Percentiles rank a stretch among this genome's conserved stretches.
Conservation (phyloP, 92 coral and sea anemone species). For the Bergia puertoricense region DNA sequence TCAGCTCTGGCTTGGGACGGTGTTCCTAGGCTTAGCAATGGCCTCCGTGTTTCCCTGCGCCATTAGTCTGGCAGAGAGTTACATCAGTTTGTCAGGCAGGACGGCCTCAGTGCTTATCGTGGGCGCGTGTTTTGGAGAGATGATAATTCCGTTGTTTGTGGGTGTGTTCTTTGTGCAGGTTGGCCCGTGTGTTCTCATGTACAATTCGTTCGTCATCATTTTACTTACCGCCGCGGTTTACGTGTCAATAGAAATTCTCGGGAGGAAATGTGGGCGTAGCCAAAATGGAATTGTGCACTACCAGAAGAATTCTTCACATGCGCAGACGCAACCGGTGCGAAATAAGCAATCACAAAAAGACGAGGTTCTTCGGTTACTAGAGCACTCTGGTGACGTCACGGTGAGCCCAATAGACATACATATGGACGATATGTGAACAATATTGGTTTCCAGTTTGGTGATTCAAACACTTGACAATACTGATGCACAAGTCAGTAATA, state of each 20-base stretch:
- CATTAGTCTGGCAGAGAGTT: constrained; percentile 81
- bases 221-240: constrained; percentile 48
- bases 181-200: constrained; percentile 82
- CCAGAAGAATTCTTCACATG: constrained; percentile 23
- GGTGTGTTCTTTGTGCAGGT: constrained; percentile 69
- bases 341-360: constrained; percentile 11
- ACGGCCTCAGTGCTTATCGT: constrained; percentile 85
- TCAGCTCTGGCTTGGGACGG: constrained; percentile 86
- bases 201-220: constrained; percentile 62
- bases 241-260: constrained; percentile 38
- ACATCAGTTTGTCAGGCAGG: constrained; percentile 79
- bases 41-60: constrained; percentile 90
- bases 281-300: constrained; percentile 25
- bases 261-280: constrained; percentile 27
- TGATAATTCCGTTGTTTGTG: constrained; percentile 82
- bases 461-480: neutral
- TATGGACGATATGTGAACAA: neutral
- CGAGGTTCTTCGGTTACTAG: constrained; percentile 21
- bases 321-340: constrained; percentile 15
- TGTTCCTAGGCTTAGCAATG: constrained; percentile 84
- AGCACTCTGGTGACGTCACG: constrained; percentile 26
- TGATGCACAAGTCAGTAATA: neutral
- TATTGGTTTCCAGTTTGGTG: neutral
- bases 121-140: constrained; percentile 88
- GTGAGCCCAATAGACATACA: constrained; percentile 12